Conservation (phyloP, 2,888 invertebrate genomes). For the Volucella inflata region DNA sequence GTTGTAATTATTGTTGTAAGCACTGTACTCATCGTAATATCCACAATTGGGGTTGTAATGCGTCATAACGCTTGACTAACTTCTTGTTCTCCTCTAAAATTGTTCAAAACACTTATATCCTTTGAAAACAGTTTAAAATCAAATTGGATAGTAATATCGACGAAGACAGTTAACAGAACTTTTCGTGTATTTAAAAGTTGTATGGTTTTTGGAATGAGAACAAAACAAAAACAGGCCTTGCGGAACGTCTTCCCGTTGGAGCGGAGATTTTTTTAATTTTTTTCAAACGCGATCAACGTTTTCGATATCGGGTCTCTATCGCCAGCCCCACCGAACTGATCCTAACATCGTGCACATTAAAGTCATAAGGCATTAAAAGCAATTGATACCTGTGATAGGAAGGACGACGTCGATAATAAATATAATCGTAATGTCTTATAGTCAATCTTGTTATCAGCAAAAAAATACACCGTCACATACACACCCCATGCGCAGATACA, state of each 20-base stretch:
- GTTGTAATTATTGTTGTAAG: slow-evolving; percentile 80
- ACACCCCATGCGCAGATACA: slow-evolving; percentile 21
- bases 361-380: slow-evolving; percentile 76
- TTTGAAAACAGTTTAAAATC: neutral
- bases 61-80: slow-evolving; percentile 77
- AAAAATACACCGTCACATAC: slow-evolving; percentile 35
- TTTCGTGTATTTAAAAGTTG: neutral
- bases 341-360: slow-evolving; percentile 70
- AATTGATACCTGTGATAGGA: slow-evolving; percentile 76
- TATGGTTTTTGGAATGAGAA: neutral
- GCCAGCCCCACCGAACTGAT: slow-evolving; percentile 70
- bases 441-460: slow-evolving; percentile 59
- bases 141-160: slow-evolving; percentile 32
- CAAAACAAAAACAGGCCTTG: neutral
- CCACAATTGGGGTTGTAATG: slow-evolving; percentile 83
- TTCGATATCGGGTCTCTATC: slow-evolving; percentile 69
- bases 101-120: slow-evolving; percentile 1
- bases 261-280: slow-evolving; percentile 8
- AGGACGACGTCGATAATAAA: slow-evolving; percentile 74
- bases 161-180: neutral
- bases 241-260: neutral
- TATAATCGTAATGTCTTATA: slow-evolving; percentile 56
- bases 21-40: slow-evolving; percentile 82
- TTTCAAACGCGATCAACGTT: slow-evolving; percentile 54
- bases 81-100: neutral